Percentiles rank a stretch among this genome's conserved stretches.
phyloP scores from a whole-genome alignment of 2,113 vertebrate species.

The Pseudopodoces humilis region DNA sequence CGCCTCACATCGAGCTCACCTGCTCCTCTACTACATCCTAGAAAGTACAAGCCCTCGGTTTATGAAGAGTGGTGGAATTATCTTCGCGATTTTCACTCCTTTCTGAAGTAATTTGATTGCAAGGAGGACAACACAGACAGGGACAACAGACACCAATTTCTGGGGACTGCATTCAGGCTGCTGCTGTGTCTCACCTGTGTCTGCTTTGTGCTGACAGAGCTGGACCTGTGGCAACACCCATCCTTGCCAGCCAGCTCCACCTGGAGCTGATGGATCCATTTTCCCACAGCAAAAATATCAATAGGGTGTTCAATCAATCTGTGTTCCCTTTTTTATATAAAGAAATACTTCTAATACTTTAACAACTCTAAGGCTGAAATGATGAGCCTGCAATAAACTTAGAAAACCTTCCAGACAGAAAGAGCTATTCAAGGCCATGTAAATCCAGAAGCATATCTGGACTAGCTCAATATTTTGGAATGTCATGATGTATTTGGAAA shows the following conservation, averaged over 20 bases:
- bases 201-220: neutral
- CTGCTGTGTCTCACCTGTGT: fast-evolving
- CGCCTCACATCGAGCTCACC: no score
- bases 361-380: neutral
- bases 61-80: neutral
- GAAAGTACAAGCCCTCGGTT: neutral
- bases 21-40: neutral
- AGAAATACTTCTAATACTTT: neutral
- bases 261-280: neutral
- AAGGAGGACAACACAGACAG: neutral
- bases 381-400: neutral
- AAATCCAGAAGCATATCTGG: neutral
- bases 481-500: neutral
- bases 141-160: fast-evolving
- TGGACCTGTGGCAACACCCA: neutral
- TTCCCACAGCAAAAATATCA: neutral
- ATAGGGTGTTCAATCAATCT: neutral
- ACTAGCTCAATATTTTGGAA: neutral
- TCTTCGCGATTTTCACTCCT: neutral
- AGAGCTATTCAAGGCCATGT: neutral
- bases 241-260: no score
- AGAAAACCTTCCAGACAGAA: neutral
- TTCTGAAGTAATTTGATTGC: neutral
- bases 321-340: neutral
- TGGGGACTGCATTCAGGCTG: neutral